Evolutionary conservation across 1,140 invertebrate species (phyloP), one percentile per base, ranked within the genome.

Genomic region (Tetragonula clypearis): DNA sequence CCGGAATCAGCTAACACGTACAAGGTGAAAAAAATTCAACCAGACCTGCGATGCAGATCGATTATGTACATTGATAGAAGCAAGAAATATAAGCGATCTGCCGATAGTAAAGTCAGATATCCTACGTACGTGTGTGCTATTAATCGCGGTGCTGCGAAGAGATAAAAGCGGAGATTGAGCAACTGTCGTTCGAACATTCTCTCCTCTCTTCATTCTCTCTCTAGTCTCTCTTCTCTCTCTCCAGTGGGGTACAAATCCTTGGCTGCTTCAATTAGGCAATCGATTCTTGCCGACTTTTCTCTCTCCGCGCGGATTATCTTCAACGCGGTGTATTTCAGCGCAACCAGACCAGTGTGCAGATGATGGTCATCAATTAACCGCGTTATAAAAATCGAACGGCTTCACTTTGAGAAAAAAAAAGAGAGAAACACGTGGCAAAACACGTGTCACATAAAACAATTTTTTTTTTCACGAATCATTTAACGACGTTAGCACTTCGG

Each of bases 321-420:
- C 68, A 14, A 62, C 35, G 26, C 23, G 69, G 26, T 86, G 19
- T 69, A 85, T 41, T 77, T 35, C 56, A 26, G 23, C 66, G 77
- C 81, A 68, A 49, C 77, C 81, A 55, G 19, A 79, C 26, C 41
- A 53, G 8, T 56, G 8, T 56, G 19, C 0, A 68, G 55, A 60
- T 41, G 30, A 65, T 62, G 23, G 68, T 84, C 84, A 87, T 88
- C 84, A 87, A 88, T 88, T 82, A 88, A 79, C 86, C 30, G 41
- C 41, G 65, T 65, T 65, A 26, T 79, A 85, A 84, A 88, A 88
- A 41, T 55, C 69, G 49, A 58, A 79, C 35, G 76, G 84, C 84
- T 87, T 88, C 76, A 79, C 72, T 71, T 74, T 60, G 76, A 19
- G 71, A 53, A 72, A 72, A 19, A 62, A 35, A 72, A 72, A 81